phyloP scores from a whole-genome alignment of 2,113 vertebrate genomes.

The Prunella fulvescens region DNA sequence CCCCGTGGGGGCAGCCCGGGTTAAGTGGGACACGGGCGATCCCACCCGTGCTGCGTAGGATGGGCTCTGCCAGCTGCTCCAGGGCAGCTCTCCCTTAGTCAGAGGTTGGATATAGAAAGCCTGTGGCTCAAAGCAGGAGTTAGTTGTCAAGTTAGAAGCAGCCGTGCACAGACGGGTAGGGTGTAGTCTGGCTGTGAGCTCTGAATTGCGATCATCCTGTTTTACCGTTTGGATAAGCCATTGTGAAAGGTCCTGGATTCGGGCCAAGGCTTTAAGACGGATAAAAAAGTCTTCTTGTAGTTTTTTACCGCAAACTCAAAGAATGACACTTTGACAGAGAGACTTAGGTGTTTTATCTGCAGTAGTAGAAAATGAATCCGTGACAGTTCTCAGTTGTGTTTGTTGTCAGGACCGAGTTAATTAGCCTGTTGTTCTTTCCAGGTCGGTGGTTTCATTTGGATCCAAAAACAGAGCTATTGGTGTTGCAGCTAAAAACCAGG shows the following conservation, averaged over 20 bases:
- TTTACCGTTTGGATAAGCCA: not conserved
- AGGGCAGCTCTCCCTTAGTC: not conserved
- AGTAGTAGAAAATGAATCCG: rapidly evolving
- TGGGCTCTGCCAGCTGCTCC: rapidly evolving
- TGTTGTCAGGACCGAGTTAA: not conserved
- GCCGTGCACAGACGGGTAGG: rapidly evolving
- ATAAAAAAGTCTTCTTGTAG: rapidly evolving
- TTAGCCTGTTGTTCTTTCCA: constrained; percentile 50
- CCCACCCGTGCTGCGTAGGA: not conserved
- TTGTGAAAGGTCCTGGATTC: not conserved
- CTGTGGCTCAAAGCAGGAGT: not conserved
- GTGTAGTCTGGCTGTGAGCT: not conserved
- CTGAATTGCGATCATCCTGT: not conserved
- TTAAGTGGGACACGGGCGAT: not conserved
- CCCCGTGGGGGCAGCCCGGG: not conserved
- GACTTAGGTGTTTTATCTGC: not conserved
- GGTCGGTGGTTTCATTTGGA: constrained; percentile 83
- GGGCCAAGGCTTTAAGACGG: not conserved
- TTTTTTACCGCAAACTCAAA: not conserved
- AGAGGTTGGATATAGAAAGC: not conserved
- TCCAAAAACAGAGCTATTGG: constrained; percentile 84
- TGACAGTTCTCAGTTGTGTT: rapidly evolving
- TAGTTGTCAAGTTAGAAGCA: not conserved
- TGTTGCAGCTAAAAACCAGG: constrained; percentile 84
- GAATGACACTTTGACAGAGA: not conserved